Evolutionary conservation across 2,888 invertebrate genomes (phyloP), one percentile per base, ranked within the genome.

Genomic region (Eubasilissa splendida): DNA sequence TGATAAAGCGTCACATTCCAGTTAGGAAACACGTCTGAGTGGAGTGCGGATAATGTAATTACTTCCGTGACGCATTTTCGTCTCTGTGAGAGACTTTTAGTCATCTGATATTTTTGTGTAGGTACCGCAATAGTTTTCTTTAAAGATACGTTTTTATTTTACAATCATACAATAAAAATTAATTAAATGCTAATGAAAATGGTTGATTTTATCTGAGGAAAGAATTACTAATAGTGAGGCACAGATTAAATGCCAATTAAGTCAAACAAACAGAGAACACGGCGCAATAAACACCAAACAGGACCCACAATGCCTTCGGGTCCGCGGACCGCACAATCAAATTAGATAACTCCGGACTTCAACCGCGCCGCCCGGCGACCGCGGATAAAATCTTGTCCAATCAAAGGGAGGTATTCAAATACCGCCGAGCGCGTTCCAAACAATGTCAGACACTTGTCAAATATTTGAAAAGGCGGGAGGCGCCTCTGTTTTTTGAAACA

Each of bases 391-490:
- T 78, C 78, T 71, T 14, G 78, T 71, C 78, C 78, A 78, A 78
- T 78, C 78, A 78, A 31, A 60, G 73, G 52, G 60, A 56, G 80
- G 78, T 71, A 82, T 80, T 82, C 82, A 82, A 82, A 82, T 80
- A 80, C 50, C 82, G 80, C 77, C 77, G 75, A 53, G 71, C 80
- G 80, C 68, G 79, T 59, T 79, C 79, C 76, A 79, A 83, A 81
- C 83, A 83, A 81, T 79, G 80, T 79, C 79, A 79, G 80, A 66
- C 80, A 80, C 79, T 82, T 82, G 80, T 80, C 82, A 82, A 82
- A 79, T 77, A 80, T 82, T 79, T 77, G 73, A 77, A 76, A 66
- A 76, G 76, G 68, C 77, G 77, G 70, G 68, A 66, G 70, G 70
- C 70, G 53, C 52, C 70, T 53, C 53, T 42, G 42, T 42, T 70